These are phyloP conservation scores for Athrips mouffetella DNA, from an alignment of 2,888 invertebrate species.

Conservation along the genomic window DNA sequence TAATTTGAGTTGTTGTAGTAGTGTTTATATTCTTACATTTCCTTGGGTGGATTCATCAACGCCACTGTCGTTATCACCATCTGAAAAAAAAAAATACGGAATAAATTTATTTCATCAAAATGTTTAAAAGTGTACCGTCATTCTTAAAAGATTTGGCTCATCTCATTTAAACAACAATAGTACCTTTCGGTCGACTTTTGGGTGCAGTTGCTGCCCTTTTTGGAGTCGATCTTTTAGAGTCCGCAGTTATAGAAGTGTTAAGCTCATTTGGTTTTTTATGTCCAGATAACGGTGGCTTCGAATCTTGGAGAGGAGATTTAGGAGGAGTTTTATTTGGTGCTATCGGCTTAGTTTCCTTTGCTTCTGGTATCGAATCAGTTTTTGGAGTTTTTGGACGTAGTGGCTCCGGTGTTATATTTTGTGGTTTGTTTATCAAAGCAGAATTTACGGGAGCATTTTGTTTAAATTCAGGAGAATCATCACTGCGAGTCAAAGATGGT, in stretches of 20 bases:
- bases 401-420: slow-evolving; percentile 49
- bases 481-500: slow-evolving; percentile 69
- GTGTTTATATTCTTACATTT: slow-evolving; percentile 79
- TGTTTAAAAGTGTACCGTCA: slow-evolving; percentile 1
- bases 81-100: slow-evolving; percentile 61
- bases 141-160: slow-evolving; percentile 44
- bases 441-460: slow-evolving; percentile 42
- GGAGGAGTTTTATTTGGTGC: slow-evolving; percentile 45
- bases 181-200: slow-evolving; percentile 70
- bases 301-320: slow-evolving; percentile 52
- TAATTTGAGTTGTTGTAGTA: not conserved
- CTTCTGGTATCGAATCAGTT: slow-evolving; percentile 45
- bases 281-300: slow-evolving; percentile 45
- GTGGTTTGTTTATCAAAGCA: slow-evolving; percentile 43
- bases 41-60: slow-evolving; percentile 89
- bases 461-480: slow-evolving; percentile 71
- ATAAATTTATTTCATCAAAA: not conserved
- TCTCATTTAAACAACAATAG: slow-evolving; percentile 34
- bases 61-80: slow-evolving; percentile 90
- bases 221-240: slow-evolving; percentile 61
- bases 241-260: slow-evolving; percentile 44
- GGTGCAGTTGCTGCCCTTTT: slow-evolving; percentile 65
- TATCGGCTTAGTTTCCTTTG: slow-evolving; percentile 36
- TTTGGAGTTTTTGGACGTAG: slow-evolving; percentile 64
- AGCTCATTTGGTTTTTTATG: slow-evolving; percentile 65